A percentile compares a stretch with the other conserved stretches of the same genome.
phyloP scores from a whole-genome alignment of 1,140 invertebrate species.

The Lepidurus packardi region DNA sequence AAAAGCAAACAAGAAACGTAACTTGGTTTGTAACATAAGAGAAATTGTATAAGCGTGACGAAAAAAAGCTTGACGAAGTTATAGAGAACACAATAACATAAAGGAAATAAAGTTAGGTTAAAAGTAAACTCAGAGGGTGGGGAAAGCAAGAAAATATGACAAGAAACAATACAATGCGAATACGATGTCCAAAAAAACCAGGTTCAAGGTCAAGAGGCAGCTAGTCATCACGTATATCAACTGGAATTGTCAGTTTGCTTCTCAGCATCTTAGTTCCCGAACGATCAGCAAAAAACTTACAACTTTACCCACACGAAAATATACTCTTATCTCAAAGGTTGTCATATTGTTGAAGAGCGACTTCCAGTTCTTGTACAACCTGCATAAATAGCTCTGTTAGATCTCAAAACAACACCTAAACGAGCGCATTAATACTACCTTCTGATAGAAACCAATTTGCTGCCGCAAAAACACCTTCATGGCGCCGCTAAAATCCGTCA shows the following conservation, averaged over 20 bases:
- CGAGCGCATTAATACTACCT: constrained; percentile 44
- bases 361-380: constrained; percentile 28
- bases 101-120: not conserved
- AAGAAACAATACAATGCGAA: not conserved
- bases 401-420: not conserved
- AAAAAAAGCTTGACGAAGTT: not conserved
- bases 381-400: not conserved
- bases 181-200: not conserved
- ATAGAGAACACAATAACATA: not conserved
- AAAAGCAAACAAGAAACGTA: no score
- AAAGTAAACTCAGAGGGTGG: not conserved
- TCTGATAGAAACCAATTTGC: constrained; percentile 88
- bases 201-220: not conserved
- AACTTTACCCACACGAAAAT: not conserved
- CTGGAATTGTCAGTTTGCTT: not conserved
- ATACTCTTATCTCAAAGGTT: not conserved
- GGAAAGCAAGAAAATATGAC: not conserved
- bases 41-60: not conserved
- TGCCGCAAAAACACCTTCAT: constrained; percentile 78
- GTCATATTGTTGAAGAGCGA: constrained; percentile 24
- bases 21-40: not conserved
- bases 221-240: not conserved
- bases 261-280: not conserved
- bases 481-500: constrained; percentile 75
- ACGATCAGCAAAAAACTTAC: not conserved